Evolutionary conservation across 2,888 invertebrate genomes (phyloP).

Genomic region (Ommatoiulus sabulosus): DNA sequence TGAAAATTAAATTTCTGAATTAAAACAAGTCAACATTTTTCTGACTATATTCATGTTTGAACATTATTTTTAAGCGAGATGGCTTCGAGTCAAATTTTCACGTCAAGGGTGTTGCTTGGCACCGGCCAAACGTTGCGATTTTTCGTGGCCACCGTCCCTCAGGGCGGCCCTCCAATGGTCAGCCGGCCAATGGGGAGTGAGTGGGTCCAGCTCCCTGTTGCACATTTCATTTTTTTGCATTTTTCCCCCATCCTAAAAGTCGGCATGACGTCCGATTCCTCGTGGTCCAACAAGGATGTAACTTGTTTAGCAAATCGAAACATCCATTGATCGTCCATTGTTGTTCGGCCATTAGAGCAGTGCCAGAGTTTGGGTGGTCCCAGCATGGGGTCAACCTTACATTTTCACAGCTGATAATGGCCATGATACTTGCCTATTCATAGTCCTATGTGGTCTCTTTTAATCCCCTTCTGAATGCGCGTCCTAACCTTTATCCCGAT

Average conservation of each 20-base stretch:
- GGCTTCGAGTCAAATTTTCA: no score
- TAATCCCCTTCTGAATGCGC: background rate
- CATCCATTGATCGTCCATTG: constrained; percentile 8
- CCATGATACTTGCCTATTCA: constrained; percentile 19
- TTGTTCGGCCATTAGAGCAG: background rate
- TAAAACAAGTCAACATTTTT: no score
- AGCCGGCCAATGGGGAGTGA: background rate
- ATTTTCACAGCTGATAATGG: constrained; percentile 19
- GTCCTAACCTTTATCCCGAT: background rate
- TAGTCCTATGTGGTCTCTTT: constrained; percentile 4
- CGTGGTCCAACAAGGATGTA: constrained; percentile 19
- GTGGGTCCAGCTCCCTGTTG: background rate
- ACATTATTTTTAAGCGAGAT: no score
- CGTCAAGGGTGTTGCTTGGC: no score
- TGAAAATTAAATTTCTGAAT: no score
- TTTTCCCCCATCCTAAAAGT: background rate
- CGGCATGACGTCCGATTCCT: constrained; percentile 1
- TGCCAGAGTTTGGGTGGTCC: background rate
- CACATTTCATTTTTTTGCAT: background rate
- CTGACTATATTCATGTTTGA: no score
- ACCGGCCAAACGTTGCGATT: no score
- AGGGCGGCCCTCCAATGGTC: background rate
- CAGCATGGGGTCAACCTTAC: constrained; percentile 8
- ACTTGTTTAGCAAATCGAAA: constrained; percentile 19
- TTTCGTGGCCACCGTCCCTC: no score